Conservation (phyloP, 1,140 invertebrate species). For the Potamilus streckersoni region DNA sequence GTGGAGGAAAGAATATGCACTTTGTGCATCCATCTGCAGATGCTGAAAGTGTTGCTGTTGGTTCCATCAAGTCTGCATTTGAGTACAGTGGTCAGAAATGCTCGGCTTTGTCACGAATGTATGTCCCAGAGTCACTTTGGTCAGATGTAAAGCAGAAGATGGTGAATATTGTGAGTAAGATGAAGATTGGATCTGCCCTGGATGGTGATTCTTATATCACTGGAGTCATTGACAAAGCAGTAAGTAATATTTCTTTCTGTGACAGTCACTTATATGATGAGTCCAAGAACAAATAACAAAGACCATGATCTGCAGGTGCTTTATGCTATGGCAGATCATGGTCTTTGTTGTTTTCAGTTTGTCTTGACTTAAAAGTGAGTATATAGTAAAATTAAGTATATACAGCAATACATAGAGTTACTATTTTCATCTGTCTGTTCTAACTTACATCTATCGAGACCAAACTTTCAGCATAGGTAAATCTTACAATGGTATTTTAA, state of each 20-base stretch:
- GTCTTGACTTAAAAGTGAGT: too few relatives aligned
- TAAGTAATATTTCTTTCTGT: constrained; percentile 66
- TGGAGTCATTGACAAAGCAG: constrained; percentile 91
- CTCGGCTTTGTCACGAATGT: constrained; percentile 96
- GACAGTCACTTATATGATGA: too few relatives aligned
- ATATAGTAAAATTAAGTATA: too few relatives aligned
- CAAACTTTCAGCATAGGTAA: too few relatives aligned
- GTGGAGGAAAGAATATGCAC: constrained; percentile 99
- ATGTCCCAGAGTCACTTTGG: constrained; percentile 94
- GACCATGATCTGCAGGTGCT: too few relatives aligned
- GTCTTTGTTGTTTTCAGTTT: too few relatives aligned
- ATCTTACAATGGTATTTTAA: too few relatives aligned
- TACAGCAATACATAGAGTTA: too few relatives aligned
- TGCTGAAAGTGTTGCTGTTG: constrained; percentile 82
- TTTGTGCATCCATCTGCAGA: constrained; percentile 95
- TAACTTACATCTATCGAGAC: too few relatives aligned
- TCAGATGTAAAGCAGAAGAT: constrained; percentile 74
- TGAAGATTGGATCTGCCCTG: constrained; percentile 87
- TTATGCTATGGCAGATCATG: too few relatives aligned
- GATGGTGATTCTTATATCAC: constrained; percentile 88
- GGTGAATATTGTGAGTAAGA: constrained; percentile 58
- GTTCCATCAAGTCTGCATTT: constrained; percentile 91
- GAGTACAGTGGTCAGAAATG: constrained; percentile 98
- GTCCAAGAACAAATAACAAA: too few relatives aligned
- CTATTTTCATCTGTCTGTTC: too few relatives aligned